Evolutionary conservation across 1,140 invertebrate genomes (phyloP).

Genomic region (Scaptomyza graminum): DNA sequence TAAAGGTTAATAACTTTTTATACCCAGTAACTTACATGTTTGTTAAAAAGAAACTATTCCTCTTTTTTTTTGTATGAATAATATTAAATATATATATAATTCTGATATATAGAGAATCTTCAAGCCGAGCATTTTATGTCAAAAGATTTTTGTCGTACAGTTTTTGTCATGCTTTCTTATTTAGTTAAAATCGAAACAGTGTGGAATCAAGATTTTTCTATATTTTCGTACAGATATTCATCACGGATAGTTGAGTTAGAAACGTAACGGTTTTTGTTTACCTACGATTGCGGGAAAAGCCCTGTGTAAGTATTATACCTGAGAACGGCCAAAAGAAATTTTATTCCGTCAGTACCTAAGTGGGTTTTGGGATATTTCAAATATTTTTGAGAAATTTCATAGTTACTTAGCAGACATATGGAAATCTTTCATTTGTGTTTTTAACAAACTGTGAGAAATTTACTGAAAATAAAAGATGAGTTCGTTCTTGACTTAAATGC

Average conservation of each 20-base stretch:
- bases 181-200: slow-evolving; percentile 11
- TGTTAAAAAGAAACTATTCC: too few species aligned
- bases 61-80: too few species aligned
- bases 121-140: too few species aligned
- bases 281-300: background rate
- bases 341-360: background rate
- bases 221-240: background rate
- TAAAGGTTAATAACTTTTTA: slow-evolving; percentile 10
- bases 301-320: slow-evolving; percentile 2
- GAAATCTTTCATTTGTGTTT: background rate
- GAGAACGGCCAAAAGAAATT: background rate
- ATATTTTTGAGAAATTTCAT: background rate
- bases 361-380: background rate
- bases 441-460: too few species aligned
- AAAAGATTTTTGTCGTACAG: too few species aligned
- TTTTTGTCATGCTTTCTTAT: background rate
- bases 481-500: too few species aligned
- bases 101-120: too few species aligned
- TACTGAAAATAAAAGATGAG: too few species aligned
- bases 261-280: background rate
- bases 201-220: background rate
- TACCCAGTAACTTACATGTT: background rate
- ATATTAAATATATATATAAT: too few species aligned
- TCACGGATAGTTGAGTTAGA: too few species aligned
- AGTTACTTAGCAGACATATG: background rate